Percentiles rank a stretch among this genome's conserved stretches.
phyloP scores from a whole-genome alignment of 2,888 invertebrate genomes.

The Candidula unifasciata region DNA sequence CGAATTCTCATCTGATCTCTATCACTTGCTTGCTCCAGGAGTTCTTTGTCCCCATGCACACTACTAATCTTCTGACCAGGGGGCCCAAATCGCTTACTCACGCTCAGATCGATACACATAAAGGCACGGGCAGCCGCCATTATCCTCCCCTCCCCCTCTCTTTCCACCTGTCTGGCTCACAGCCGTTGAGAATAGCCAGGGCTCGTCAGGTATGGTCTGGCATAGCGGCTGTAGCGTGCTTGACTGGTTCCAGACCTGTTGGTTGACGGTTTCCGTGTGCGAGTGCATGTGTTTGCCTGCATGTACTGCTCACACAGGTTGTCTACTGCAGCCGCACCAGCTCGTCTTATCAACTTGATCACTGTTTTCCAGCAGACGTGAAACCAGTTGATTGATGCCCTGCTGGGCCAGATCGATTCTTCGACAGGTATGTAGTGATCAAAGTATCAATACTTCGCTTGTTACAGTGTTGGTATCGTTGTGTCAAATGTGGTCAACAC shows the following conservation, averaged over 20 bases:
- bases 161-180: neutral
- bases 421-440: neutral
- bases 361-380: no score
- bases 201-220: neutral
- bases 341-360: no score
- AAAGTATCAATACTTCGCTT: neutral
- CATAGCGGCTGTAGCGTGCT: neutral
- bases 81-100: conserved; percentile 35
- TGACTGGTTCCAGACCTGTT: conserved; percentile 35
- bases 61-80: neutral
- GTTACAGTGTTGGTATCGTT: no score
- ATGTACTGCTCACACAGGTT: conserved; percentile 31
- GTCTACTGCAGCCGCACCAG: neutral
- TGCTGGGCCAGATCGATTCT: no score
- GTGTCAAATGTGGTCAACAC: no score
- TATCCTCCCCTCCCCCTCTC: neutral
- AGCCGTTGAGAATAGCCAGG: neutral
- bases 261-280: conserved; percentile 14
- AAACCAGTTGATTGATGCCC: no score
- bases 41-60: conserved; percentile 32
- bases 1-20: neutral
- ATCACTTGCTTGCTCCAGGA: neutral
- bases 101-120: conserved; percentile 29
- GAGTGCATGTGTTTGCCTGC: conserved; percentile 19
- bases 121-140: conserved; percentile 12